These are phyloP conservation scores for Stictocephala bisonia DNA, from an alignment of 2,888 invertebrate genomes.

Conservation along the genomic window DNA sequence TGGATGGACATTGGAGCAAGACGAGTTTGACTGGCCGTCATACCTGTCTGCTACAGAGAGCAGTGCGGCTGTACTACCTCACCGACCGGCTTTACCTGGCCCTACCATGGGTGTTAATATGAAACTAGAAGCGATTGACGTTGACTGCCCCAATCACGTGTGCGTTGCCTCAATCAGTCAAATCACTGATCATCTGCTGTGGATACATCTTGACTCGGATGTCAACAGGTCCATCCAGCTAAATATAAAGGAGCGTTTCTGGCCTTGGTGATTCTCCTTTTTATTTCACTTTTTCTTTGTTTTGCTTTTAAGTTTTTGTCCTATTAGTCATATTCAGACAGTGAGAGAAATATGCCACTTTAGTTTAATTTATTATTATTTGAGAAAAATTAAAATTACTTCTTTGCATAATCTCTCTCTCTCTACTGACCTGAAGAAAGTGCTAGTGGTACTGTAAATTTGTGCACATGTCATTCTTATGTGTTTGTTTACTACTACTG, in stretches of 20 bases:
- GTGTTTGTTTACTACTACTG: too few species aligned
- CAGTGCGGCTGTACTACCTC: slow-evolving; percentile 68
- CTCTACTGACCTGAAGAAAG: too few species aligned
- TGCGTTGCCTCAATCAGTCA: slow-evolving; percentile 74
- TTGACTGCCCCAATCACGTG: slow-evolving; percentile 72
- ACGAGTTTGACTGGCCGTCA: slow-evolving; percentile 71
- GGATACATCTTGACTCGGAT: slow-evolving; percentile 72
- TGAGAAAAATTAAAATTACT: too few species aligned
- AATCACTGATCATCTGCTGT: slow-evolving; percentile 72
- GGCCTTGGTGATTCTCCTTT: too few species aligned
- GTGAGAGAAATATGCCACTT: too few species aligned
- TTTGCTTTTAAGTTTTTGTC: too few species aligned
- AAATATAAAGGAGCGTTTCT: slow-evolving; percentile 29
- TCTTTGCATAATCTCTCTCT: too few species aligned
- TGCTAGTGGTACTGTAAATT: too few species aligned
- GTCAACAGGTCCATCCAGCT: slow-evolving; percentile 5
- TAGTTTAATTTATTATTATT: too few species aligned
- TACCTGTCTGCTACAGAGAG: slow-evolving; percentile 69
- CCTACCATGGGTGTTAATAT: slow-evolving; percentile 64
- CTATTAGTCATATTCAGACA: too few species aligned
- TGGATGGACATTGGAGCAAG: slow-evolving; percentile 66
- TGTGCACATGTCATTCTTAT: too few species aligned
- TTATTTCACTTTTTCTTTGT: too few species aligned
- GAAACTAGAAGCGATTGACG: slow-evolving; percentile 78
- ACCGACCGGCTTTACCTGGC: slow-evolving; percentile 66